Base-by-base conservation (phyloP, 2,888 invertebrate genomes). In the Sarcophaga carnaria region DNA sequence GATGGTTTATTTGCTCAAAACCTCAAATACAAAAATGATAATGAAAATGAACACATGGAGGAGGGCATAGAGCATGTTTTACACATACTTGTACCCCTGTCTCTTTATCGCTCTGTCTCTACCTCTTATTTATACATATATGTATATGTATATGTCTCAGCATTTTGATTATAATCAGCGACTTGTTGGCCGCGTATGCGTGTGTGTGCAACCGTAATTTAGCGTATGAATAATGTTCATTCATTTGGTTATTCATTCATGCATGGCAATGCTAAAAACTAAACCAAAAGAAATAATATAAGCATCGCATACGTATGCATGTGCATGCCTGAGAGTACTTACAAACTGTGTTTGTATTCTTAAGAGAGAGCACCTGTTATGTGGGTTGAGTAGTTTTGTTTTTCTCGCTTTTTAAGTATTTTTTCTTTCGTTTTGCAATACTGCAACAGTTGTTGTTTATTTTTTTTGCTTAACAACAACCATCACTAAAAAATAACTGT, bases 201-300 rank as follows among this genome's bases (percentile, higher is more conserved):
- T 59, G 59, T 59, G 59, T 17, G 59, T n/a, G 59, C n/a, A 66
- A 62, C 64, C 37, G 76, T 71, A 82, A 76, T 82, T 82, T 76
- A 64, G 82, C 63, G 27, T 59, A 70, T 60, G 59, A 72, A 25
- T n/a, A 66, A 59, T 74, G 60, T 80, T 45, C 64, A 45, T 62
- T 54, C 75, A 76, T 66, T 76, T 70, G 64, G 62, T 76, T 25
- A 27, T 82, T 71, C 71, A 71, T 37, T 37, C 37, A 37, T 71
- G 70, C 64, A 76, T 70, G 70, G 70, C 62, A 62, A 62, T 37
- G 37, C 8, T 37, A 37, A 37, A 37, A 37, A 37, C 22, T 37
- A 82, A 70, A 20, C 74, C 20, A 64, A 71, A 64, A 60, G 37
- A 37, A 37, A 37, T 37, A 37, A 37, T 37, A 47, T 62, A 22